Percentiles rank a stretch among this genome's conserved stretches.
phyloP scores from a whole-genome alignment of 2,113 vertebrate species.

The Oxygymnocypris stewartii region DNA sequence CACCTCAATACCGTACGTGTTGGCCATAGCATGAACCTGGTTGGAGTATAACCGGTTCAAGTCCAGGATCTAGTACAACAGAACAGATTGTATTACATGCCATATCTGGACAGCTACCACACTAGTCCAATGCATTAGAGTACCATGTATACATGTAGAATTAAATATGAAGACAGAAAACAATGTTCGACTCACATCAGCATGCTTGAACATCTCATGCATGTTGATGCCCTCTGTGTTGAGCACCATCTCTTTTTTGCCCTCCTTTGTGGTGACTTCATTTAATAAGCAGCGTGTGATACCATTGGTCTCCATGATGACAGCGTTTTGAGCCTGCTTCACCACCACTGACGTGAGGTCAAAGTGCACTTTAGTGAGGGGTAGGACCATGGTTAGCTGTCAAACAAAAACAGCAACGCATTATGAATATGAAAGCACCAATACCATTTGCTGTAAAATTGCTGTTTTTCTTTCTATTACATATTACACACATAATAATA shows the following conservation, averaged over 20 bases:
- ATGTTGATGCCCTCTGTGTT: constrained; percentile 96
- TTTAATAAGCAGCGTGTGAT: constrained; percentile 88
- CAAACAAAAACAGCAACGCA: not conserved
- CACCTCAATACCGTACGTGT: constrained; percentile 91
- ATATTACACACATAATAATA: too few relatives aligned
- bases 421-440: not conserved
- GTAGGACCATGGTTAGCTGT: constrained; percentile 83
- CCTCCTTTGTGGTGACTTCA: constrained; percentile 73
- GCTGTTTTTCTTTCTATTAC: too few relatives aligned
- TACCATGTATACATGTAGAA: not conserved
- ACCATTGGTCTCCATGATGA: constrained; percentile 87
- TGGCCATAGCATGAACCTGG: constrained; percentile 93
- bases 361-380: constrained; percentile 85
- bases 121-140: not conserved
- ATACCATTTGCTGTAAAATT: not conserved
- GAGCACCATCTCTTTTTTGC: constrained; percentile 78
- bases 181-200: constrained; percentile 74
- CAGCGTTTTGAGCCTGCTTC: constrained; percentile 74
- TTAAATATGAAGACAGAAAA: not conserved
- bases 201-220: constrained; percentile 83
- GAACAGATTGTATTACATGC: not conserved
- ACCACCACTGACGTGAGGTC: constrained; percentile 85
- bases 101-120: not conserved
- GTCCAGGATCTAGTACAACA: constrained; percentile 80
- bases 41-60: constrained; percentile 90